Percentiles rank a stretch among this genome's conserved stretches.
Evolutionary conservation across 2,888 invertebrate genomes (phyloP).

Genomic region (Dynastes grantii): DNA sequence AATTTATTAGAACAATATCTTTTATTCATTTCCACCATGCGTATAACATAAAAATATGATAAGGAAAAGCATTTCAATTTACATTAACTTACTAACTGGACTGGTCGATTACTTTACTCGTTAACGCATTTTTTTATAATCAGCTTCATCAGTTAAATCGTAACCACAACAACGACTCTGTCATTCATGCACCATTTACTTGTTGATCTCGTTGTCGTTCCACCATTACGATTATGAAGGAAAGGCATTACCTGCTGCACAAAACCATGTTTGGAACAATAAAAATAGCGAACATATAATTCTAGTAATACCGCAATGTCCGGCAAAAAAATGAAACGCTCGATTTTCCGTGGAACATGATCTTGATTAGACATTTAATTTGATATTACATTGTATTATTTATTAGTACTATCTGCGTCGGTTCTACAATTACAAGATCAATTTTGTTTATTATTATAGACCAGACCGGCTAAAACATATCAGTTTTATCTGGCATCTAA

Average conservation of each 20-base stretch:
- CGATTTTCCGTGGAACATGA: slow-evolving; percentile 34
- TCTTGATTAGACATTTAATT: slow-evolving; percentile 48
- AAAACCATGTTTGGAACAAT: slow-evolving; percentile 11
- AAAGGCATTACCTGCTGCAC: slow-evolving; percentile 25
- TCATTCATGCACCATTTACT: slow-evolving; percentile 35
- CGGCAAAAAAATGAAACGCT: slow-evolving; percentile 25
- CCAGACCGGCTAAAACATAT: slow-evolving; percentile 26
- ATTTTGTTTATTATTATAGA: slow-evolving; percentile 43
- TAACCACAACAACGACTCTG: slow-evolving; percentile 14
- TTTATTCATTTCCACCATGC: too few species aligned
- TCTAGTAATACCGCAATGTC: slow-evolving; percentile 26
- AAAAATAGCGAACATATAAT: slow-evolving; percentile 38
- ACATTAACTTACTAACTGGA: background rate
- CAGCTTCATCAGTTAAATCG: slow-evolving; percentile 7
- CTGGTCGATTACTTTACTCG: background rate
- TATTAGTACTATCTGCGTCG: slow-evolving; percentile 36
- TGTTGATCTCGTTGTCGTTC: slow-evolving; percentile 24
- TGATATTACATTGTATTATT: slow-evolving; percentile 43
- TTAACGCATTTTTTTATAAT: slow-evolving; percentile 1
- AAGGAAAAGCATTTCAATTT: background rate
- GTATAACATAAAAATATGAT: too few species aligned
- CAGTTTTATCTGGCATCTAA: slow-evolving; percentile 39
- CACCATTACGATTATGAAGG: slow-evolving; percentile 20
- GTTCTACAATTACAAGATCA: slow-evolving; percentile 42
- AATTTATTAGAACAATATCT: too few species aligned